Evolutionary conservation across 2,888 invertebrate genomes (phyloP).

Genomic region (Piscicola geometra): DNA sequence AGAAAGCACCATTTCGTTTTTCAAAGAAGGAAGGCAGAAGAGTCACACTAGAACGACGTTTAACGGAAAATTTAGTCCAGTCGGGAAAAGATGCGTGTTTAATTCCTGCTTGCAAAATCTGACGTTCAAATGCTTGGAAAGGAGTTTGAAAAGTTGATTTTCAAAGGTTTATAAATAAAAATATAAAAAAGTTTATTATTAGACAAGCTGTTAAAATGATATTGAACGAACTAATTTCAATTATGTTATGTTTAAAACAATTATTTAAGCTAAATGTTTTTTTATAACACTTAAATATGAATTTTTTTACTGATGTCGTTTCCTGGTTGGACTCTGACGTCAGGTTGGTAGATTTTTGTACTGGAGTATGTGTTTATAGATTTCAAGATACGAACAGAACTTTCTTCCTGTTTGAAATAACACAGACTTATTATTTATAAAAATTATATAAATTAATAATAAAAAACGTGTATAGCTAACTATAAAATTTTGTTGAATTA

Average conservation of each 20-base stretch:
- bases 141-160: too few species aligned
- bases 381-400: neutral
- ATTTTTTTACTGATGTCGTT: neutral
- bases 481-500: neutral
- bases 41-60: neutral
- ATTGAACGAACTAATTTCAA: neutral
- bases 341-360: conserved; percentile 5
- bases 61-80: neutral
- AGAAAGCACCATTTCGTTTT: neutral
- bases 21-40: neutral
- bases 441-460: too few species aligned
- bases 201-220: neutral
- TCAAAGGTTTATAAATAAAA: too few species aligned
- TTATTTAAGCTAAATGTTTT: too few species aligned
- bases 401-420: neutral
- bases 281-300: too few species aligned
- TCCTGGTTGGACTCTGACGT: neutral
- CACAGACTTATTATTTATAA: too few species aligned
- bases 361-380: neutral
- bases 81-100: neutral
- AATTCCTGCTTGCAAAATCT: neutral
- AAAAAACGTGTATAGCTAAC: too few species aligned
- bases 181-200: too few species aligned
- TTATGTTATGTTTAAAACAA: too few species aligned
- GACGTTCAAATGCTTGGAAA: conserved; percentile 7